These are phyloP conservation scores for Datnioides undecimradiatus DNA, from an alignment of 2,113 vertebrate genomes.

Conservation along the genomic window DNA sequence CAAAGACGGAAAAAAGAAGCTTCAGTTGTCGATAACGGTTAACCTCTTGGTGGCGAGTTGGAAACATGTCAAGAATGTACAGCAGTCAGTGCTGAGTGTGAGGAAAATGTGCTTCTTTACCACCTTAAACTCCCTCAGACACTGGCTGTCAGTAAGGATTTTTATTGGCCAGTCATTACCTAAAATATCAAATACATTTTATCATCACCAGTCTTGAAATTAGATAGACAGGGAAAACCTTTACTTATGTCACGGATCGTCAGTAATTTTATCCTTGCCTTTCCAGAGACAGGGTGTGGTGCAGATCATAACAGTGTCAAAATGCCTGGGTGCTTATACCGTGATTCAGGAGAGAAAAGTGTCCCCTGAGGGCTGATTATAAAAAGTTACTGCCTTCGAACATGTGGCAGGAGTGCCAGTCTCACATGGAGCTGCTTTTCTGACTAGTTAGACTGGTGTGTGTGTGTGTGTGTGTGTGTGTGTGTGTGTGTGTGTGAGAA, in stretches of 20 bases:
- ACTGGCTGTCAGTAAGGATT: slow-evolving; percentile 38
- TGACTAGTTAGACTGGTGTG: neutral
- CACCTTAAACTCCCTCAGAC: slow-evolving; percentile 41
- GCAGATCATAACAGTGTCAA: slow-evolving; percentile 43
- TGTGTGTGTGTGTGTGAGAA: neutral
- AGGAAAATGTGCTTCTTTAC: slow-evolving; percentile 33
- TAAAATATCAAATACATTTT: slow-evolving; percentile 57
- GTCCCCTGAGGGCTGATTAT: slow-evolving; percentile 57
- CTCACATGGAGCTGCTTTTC: slow-evolving; percentile 51
- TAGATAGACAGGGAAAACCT: slow-evolving; percentile 19
- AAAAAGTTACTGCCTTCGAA: slow-evolving; percentile 32
- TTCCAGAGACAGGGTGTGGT: slow-evolving; percentile 69
- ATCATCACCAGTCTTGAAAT: slow-evolving; percentile 20
- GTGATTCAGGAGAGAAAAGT: slow-evolving; percentile 59
- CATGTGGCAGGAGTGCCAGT: slow-evolving; percentile 72
- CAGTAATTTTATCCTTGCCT: slow-evolving; percentile 26
- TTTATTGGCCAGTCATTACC: slow-evolving; percentile 57
- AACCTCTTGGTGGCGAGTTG: slow-evolving; percentile 58
- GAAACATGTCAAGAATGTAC: slow-evolving; percentile 64
- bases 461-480: slow-evolving; percentile 17
- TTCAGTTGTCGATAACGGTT: slow-evolving; percentile 32
- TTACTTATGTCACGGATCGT: slow-evolving; percentile 27
- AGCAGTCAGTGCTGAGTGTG: slow-evolving; percentile 31
- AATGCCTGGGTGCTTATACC: slow-evolving; percentile 36
- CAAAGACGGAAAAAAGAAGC: neutral